These are phyloP conservation scores for Oplegnathus fasciatus DNA, from an alignment of 2,113 vertebrate species.

Conservation along the genomic window DNA sequence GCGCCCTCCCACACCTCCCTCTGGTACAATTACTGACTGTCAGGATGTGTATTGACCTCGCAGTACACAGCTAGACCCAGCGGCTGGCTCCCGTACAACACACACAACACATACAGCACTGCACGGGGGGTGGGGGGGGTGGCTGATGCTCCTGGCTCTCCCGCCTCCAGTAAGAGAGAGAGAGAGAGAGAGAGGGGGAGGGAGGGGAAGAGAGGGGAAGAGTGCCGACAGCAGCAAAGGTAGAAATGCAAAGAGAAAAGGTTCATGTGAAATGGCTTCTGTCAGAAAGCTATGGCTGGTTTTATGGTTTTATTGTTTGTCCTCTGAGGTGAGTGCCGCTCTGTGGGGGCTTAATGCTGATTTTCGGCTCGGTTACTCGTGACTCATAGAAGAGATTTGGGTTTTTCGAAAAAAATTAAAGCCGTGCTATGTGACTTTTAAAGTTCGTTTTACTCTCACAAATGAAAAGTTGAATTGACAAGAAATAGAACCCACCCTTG, in stretches of 20 bases:
- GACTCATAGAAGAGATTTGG: not conserved
- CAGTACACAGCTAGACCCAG: slow-evolving; percentile 48
- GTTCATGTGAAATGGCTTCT: slow-evolving; percentile 43
- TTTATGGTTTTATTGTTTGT: slow-evolving; percentile 52
- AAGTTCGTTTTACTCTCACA: not conserved
- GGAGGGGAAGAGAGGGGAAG: slow-evolving; percentile 5
- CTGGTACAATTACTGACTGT: slow-evolving; percentile 77
- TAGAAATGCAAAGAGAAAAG: slow-evolving; percentile 49
- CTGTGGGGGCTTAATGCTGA: slow-evolving; percentile 27
- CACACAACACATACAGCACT: slow-evolving; percentile 21
- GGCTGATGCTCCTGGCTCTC: not conserved
- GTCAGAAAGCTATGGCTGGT: slow-evolving; percentile 41
- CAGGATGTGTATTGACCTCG: slow-evolving; percentile 69
- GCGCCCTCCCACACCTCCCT: slow-evolving; percentile 67
- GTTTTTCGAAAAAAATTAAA: not conserved
- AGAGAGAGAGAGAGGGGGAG: not conserved
- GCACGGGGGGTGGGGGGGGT: not conserved
- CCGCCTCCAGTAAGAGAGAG: slow-evolving; percentile 11
- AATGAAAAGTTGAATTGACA: not conserved
- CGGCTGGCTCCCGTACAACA: not conserved
- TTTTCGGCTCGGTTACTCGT: slow-evolving; percentile 23
- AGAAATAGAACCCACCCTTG: not conserved
- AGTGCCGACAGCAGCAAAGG: slow-evolving; percentile 45
- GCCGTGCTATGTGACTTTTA: not conserved
- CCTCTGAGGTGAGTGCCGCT: slow-evolving; percentile 39